Evolutionary conservation across 2,113 vertebrate genomes (phyloP).

Genomic region (Dendrocopos noguchii): DNA sequence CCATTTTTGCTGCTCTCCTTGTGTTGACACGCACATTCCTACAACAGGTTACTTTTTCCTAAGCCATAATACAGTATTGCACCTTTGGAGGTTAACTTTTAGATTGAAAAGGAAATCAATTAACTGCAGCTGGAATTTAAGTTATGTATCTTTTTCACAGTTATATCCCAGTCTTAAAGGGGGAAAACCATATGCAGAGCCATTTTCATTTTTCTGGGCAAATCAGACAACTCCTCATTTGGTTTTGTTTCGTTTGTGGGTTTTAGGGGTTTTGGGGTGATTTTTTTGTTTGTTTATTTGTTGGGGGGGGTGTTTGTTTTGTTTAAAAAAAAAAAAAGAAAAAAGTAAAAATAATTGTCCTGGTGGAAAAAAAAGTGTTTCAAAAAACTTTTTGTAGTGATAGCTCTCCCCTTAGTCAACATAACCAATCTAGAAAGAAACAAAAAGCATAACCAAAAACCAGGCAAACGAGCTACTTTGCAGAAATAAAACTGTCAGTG

Average conservation of each 20-base stretch:
- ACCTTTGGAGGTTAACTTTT: not conserved
- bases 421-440: not conserved
- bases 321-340: not conserved
- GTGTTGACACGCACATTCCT: not conserved
- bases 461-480: accelerated
- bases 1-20: not conserved
- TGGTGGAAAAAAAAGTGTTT: not conserved
- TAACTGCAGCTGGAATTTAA: not conserved
- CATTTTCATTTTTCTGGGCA: not conserved
- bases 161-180: not conserved
- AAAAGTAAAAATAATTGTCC: not conserved
- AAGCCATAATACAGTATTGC: not conserved
- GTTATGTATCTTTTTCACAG: not conserved
- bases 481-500: accelerated
- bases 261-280: no score
- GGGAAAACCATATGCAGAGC: not conserved
- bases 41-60: not conserved
- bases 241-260: no score
- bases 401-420: not conserved
- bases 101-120: conserved; percentile 13
- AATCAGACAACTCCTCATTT: not conserved
- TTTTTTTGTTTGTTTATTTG: not conserved
- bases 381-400: not conserved
- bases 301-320: no score
- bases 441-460: not conserved